phyloP scores from a whole-genome alignment of 1,140 invertebrate genomes.

The Meloidogyne hapla region DNA sequence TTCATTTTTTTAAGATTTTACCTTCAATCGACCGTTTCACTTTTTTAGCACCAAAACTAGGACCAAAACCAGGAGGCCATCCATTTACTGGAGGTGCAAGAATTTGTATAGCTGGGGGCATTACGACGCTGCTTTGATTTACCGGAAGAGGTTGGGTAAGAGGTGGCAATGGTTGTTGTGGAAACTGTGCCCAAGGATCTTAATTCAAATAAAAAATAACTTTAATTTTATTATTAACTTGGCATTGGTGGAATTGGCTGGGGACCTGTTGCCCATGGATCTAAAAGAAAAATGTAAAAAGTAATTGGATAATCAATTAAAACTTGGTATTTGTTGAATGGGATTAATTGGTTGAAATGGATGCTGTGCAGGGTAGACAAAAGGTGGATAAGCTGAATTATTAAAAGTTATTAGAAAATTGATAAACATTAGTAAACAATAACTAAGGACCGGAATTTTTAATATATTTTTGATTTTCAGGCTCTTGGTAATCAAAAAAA shows the following conservation, averaged over 20 bases:
- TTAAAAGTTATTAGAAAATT: too few species aligned
- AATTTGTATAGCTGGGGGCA: background rate
- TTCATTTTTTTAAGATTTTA: background rate
- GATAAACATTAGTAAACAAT: too few species aligned
- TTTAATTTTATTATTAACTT: background rate
- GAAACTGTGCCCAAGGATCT: background rate
- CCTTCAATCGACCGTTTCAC: background rate
- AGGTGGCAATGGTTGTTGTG: background rate
- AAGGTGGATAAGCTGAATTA: background rate
- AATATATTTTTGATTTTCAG: too few species aligned
- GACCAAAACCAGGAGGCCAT: background rate
- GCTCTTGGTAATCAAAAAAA: too few species aligned
- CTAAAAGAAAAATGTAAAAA: too few species aligned
- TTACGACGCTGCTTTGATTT: background rate
- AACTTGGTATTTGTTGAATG: background rate
- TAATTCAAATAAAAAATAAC: background rate
- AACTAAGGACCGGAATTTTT: too few species aligned
- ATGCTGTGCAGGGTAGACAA: background rate
- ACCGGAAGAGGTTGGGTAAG: background rate
- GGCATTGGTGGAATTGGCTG: background rate
- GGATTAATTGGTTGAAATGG: background rate
- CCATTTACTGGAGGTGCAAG: background rate
- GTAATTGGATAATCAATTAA: too few species aligned
- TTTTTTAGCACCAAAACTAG: background rate
- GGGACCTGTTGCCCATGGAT: too few species aligned